phyloP scores from a whole-genome alignment of 2,888 invertebrate species.

The Agonum fuliginosum region DNA sequence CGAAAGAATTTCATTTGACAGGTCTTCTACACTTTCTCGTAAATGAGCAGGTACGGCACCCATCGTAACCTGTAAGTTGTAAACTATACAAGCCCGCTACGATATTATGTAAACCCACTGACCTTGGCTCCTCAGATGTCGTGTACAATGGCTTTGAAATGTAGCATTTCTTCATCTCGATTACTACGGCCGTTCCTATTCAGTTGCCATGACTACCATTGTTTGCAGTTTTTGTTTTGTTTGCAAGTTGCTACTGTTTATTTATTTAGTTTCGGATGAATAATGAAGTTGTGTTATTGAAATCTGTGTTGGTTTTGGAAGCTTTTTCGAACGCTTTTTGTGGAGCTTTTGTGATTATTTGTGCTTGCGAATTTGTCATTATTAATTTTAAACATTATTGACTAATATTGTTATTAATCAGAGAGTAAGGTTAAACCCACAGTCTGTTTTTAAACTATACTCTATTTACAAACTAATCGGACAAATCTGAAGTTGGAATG shows the following conservation, averaged over 20 bases:
- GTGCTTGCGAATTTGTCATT: background rate
- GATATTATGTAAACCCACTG: slow-evolving; percentile 33
- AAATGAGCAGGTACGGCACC: slow-evolving; percentile 26
- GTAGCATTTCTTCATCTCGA: slow-evolving; percentile 17
- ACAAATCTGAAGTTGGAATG: too few relatives aligned
- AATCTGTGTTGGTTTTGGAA: background rate
- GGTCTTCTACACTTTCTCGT: slow-evolving; percentile 24
- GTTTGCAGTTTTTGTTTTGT: slow-evolving; percentile 32
- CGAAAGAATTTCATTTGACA: slow-evolving; percentile 4
- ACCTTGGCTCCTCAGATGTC: slow-evolving; percentile 19
- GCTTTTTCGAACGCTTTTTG: background rate
- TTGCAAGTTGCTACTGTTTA: slow-evolving; percentile 9
- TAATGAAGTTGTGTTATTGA: background rate
- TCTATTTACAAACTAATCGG: too few relatives aligned
- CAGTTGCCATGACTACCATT: slow-evolving; percentile 26
- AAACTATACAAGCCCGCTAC: slow-evolving; percentile 11
- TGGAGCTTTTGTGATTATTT: background rate
- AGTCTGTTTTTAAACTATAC: too few relatives aligned
- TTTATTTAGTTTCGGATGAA: slow-evolving; percentile 11
- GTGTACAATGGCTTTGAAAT: slow-evolving; percentile 7
- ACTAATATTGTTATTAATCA: too few relatives aligned
- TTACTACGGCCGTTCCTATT: slow-evolving; percentile 20
- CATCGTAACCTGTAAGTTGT: background rate
- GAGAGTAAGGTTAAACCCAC: too few relatives aligned
- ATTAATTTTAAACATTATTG: too few relatives aligned